Percentiles rank a stretch among this genome's conserved stretches.
Conservation (phyloP, 2,113 vertebrate genomes). For the Petrocephalus zakoni region DNA sequence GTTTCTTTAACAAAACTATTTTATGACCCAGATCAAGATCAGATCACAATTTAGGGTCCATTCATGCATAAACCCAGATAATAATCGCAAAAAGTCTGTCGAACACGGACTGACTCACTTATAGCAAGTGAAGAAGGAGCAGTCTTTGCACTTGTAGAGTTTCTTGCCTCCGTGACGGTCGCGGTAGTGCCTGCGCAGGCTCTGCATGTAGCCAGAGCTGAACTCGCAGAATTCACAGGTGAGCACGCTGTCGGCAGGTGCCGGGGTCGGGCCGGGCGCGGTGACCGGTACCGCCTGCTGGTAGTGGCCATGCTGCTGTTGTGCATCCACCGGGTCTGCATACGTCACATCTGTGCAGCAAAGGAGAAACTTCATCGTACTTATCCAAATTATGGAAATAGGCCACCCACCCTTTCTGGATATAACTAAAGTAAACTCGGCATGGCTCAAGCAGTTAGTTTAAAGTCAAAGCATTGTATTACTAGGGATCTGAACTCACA, state of each 20-base stretch:
- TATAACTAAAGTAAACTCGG: background rate
- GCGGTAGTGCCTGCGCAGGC: constrained; percentile 78
- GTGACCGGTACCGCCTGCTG: constrained; percentile 61
- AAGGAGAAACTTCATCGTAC: background rate
- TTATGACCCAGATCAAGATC: background rate
- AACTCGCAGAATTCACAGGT: constrained; percentile 89
- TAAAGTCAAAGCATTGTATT: background rate
- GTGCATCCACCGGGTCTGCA: constrained; percentile 77
- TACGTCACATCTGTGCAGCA: constrained; percentile 63
- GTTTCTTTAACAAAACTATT: background rate
- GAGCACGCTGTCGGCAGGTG: constrained; percentile 57
- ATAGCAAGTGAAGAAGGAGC: constrained; percentile 77
- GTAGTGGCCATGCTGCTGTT: constrained; percentile 81
- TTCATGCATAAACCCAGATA: background rate
- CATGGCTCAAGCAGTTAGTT: background rate
- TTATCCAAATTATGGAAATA: background rate
- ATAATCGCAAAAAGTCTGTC: background rate
- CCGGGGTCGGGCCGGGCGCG: constrained; percentile 36
- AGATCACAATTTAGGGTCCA: background rate
- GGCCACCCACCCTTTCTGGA: background rate
- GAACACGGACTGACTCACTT: constrained; percentile 68
- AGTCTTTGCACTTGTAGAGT: constrained; percentile 83
- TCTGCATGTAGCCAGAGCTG: constrained; percentile 75
- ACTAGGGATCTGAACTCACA: background rate
- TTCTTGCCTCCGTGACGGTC: constrained; percentile 83